Evolutionary conservation across 2,113 vertebrate species (phyloP).

Genomic region (Struthidea cinerea): DNA sequence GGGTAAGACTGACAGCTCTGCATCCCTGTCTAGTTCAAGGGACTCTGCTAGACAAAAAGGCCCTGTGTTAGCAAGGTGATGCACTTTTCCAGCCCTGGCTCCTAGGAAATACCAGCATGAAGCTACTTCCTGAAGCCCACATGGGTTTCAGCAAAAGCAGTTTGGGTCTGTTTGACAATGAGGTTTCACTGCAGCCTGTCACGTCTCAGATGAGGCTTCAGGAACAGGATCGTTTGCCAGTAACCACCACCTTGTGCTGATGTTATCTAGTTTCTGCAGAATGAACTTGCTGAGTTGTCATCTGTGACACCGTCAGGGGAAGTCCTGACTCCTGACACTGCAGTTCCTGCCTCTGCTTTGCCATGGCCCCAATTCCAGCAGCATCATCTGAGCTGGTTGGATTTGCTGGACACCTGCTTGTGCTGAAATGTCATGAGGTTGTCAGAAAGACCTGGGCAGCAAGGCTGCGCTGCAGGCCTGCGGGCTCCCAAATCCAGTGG

Average conservation of each 20-base stretch:
- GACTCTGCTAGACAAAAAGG: not conserved
- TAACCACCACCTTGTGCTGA: slow-evolving; percentile 66
- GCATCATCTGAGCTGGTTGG: not conserved
- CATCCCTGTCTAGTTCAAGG: not conserved
- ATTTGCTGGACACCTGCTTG: not conserved
- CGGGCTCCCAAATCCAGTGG: not conserved
- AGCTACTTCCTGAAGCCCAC: not conserved
- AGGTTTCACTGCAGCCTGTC: slow-evolving; percentile 14
- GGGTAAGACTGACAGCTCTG: not conserved
- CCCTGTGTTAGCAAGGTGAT: not conserved
- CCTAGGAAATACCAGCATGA: not conserved
- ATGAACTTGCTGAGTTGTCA: slow-evolving; percentile 65
- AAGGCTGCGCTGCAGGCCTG: not conserved
- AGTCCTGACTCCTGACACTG: slow-evolving; percentile 66
- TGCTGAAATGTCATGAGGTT: not conserved
- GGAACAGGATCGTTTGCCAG: slow-evolving; percentile 63
- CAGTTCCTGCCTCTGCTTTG: slow-evolving; percentile 21
- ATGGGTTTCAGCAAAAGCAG: not conserved
- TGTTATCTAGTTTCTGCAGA: slow-evolving; percentile 78
- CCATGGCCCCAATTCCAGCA: slow-evolving; percentile 19
- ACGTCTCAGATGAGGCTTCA: slow-evolving; percentile 49
- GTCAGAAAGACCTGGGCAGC: not conserved
- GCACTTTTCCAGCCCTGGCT: not conserved
- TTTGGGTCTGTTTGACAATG: not conserved
- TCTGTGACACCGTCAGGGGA: slow-evolving; percentile 55